Evolutionary conservation across 2,888 invertebrate genomes (phyloP), one percentile per base, ranked within the genome.

Genomic region (Steromphala cineraria): DNA sequence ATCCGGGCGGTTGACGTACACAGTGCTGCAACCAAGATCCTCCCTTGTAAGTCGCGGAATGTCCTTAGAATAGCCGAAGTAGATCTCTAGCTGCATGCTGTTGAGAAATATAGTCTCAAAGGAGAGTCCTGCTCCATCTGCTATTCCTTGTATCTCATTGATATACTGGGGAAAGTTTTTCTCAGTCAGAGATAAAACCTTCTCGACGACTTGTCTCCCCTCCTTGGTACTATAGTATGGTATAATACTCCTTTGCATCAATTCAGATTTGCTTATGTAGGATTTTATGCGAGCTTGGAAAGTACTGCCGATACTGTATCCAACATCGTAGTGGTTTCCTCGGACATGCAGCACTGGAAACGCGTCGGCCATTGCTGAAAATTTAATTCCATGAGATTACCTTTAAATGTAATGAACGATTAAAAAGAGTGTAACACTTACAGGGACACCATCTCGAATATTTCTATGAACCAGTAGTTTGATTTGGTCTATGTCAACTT

Each of bases 251-350:
- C 36, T 21, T 10, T 79, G 24, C 28, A 81, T 19, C 10, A 13
- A n/a, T 52, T 71, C 55, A 21, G 62, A 81, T 15, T 36, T 19
- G 7, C 56, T 21, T 19, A 79, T n/a, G 46, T 75, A 81, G 0
- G 21, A 28, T 31, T 67, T 53, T 17, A 81, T 81, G 19, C 67
- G 75, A 13, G 56, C n/a, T 21, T 53, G 46, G 31, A 79, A 81
- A 4, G 62, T 75, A 8, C 24, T 52, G 15, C 81, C 81, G 10
- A 75, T 75, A 24, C 55, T 79, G 75, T 79, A 81, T 8, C 79
- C 79, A 4, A 81, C 67, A 21, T 81, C 81, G 31, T 79, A 81
- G 19, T 81, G 75, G n/a, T n/a, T 76, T n/a, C 81, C 81, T 13
- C 17, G 21, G n/a, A 67, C 67, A 46, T 75, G 52, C 3, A 79